These are phyloP conservation scores for Pinna nobilis DNA, from an alignment of 1,140 invertebrate genomes.

Conservation along the genomic window DNA sequence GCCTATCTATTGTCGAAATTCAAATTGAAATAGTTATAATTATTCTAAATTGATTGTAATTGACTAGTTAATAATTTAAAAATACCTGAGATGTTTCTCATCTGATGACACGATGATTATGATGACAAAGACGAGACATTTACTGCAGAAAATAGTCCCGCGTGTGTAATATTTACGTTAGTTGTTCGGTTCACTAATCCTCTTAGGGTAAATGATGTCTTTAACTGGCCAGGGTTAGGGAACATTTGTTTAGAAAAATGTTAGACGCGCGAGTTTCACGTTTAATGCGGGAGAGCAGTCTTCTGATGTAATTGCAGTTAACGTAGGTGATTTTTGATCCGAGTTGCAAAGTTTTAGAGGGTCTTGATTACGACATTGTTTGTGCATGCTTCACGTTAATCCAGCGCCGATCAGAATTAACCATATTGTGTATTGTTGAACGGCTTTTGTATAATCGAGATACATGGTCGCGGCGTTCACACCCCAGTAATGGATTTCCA, in stretches of 20 bases:
- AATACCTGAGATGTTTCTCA: background rate
- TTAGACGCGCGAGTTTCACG: constrained; percentile 37
- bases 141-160: constrained; percentile 43
- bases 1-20: constrained; percentile 5
- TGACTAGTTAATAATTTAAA: background rate
- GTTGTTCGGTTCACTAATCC: constrained; percentile 62
- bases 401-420: constrained; percentile 3
- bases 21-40: background rate
- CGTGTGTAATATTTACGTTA: constrained; percentile 55
- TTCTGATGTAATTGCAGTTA: background rate
- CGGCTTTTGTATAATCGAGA: constrained; percentile 6
- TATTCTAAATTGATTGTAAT: background rate
- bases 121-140: background rate
- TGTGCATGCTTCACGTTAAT: constrained; percentile 10
- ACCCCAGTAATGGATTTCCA: constrained; percentile 89
- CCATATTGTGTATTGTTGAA: constrained; percentile 19
- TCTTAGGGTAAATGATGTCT: constrained; percentile 63
- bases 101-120: background rate
- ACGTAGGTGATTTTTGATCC: constrained; percentile 14
- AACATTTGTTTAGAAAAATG: constrained; percentile 47
- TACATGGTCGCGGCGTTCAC: constrained; percentile 21
- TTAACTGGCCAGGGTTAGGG: constrained; percentile 59
- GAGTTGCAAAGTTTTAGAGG: no score
- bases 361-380: no score
- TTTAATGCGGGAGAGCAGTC: constrained; percentile 22